These are phyloP conservation scores for Ceyx margarethae DNA, from an alignment of 2,113 vertebrate species.

Conservation along the genomic window DNA sequence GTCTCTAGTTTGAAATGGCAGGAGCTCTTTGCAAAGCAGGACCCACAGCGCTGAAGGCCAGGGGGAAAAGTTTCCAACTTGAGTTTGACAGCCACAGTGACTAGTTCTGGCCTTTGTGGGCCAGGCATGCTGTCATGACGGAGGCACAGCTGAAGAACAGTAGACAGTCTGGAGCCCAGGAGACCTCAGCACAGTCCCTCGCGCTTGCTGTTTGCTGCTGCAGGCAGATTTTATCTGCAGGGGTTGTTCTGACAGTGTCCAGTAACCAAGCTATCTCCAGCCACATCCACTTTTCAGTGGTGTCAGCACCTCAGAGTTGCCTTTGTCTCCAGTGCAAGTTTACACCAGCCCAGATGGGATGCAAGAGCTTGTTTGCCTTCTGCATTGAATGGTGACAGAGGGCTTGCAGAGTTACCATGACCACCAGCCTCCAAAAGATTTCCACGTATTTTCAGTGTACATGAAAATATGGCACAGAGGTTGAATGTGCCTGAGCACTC, in stretches of 20 bases:
- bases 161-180: not conserved
- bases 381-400: not conserved
- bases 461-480: not conserved
- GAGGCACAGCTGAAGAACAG: not conserved
- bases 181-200: not conserved
- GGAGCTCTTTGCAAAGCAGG: not conserved
- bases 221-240: not conserved
- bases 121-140: not conserved
- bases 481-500: not conserved
- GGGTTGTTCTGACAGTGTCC: not conserved
- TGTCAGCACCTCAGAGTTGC: not conserved
- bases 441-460: accelerated
- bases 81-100: not conserved
- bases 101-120: not conserved
- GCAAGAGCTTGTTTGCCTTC: not conserved
- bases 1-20: not conserved
- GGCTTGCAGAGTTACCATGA: not conserved
- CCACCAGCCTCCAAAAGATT: not conserved
- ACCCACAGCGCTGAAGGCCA: not conserved
- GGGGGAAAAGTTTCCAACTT: not conserved
- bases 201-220: not conserved
- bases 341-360: not conserved
- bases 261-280: not conserved
- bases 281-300: not conserved
- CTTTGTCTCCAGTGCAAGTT: not conserved